Conservation (phyloP, 2,797 vertebrate genomes). For the Etheostoma nigrum region DNA sequence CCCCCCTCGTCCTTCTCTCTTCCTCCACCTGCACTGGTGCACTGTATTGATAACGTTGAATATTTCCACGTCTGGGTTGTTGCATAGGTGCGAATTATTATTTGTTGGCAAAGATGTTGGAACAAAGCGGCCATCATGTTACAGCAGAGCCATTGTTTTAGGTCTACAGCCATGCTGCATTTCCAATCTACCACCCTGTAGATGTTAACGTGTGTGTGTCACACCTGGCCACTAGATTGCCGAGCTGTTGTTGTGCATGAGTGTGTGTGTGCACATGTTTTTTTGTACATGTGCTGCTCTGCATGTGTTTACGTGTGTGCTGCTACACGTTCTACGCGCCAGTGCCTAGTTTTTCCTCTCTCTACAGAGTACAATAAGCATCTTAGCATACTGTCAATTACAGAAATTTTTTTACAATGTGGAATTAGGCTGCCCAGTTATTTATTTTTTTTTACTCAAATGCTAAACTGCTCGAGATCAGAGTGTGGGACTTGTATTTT, state of each 20-base stretch:
- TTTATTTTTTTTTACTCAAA: neutral
- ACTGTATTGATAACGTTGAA: conserved; percentile 44
- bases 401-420: conserved; percentile 5
- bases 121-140: conserved; percentile 34
- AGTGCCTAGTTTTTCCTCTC: conserved; percentile 29
- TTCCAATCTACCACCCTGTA: conserved; percentile 55
- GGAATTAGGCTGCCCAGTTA: neutral
- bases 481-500: neutral
- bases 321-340: neutral
- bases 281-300: conserved; percentile 11
- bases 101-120: conserved; percentile 42
- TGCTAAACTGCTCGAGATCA: neutral
- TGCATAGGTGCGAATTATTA: conserved; percentile 17
- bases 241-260: conserved; percentile 16
- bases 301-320: conserved; percentile 19
- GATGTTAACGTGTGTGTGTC: conserved; percentile 71
- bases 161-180: conserved; percentile 51
- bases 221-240: conserved; percentile 61
- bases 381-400: conserved; percentile 20
- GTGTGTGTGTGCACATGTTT: conserved; percentile 14
- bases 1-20: conserved; percentile 1
- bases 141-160: conserved; percentile 65
- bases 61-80: conserved; percentile 42
- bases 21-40: conserved; percentile 11
- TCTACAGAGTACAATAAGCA: conserved; percentile 37